Base-by-base conservation (phyloP, 2,797 vertebrate species). In the Melanotaenia nigrans region DNA sequence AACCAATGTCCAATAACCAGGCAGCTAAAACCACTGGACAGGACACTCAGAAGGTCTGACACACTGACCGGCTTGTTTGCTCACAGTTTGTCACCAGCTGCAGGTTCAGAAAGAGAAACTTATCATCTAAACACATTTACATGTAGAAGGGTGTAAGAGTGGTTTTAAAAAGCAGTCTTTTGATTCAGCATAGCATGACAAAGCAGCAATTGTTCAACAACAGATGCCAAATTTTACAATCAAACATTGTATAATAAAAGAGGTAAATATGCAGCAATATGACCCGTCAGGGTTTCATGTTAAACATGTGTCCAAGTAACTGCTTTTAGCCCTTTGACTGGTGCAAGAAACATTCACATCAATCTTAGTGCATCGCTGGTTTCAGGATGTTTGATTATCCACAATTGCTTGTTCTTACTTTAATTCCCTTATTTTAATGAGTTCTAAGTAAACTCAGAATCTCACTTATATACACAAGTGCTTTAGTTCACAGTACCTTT, bases 251-350 rank as follows among this genome's bases (percentile, higher is more conserved):
- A 78, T 87, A 88, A 84, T 87, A 82, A 89, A 77, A 88, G 88
- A 90, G 87, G 89, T 92, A 88, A 92, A 87, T 90, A 88, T 87
- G 87, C 84, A 91, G 90, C 85, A 89, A 89, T 77, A 89, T 75
- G 81, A 88, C 78, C 83, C 82, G 61, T 72, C 78, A 24, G 82
- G 80, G 82, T 78, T 87, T 88, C 75, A 76, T 65, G 68, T 85
- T 76, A 69, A 88, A 87, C 74, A 35, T 57, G 49, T 76, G 84
- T 87, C 81, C 83, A 78, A 78, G 85, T 87, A 83, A 85, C 85
- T 85, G 75, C 88, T 83, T 86, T 79, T 92, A 92, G 91, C 93
- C 92, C 91, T 93, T 92, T 91, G 78, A 89, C 81, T 89, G 88
- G 78, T 92, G 81, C 87, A 87, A 83, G 76, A 92, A 90, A 92